Evolutionary conservation across 1,140 invertebrate species (phyloP).

Genomic region (Bicyclus anynana): DNA sequence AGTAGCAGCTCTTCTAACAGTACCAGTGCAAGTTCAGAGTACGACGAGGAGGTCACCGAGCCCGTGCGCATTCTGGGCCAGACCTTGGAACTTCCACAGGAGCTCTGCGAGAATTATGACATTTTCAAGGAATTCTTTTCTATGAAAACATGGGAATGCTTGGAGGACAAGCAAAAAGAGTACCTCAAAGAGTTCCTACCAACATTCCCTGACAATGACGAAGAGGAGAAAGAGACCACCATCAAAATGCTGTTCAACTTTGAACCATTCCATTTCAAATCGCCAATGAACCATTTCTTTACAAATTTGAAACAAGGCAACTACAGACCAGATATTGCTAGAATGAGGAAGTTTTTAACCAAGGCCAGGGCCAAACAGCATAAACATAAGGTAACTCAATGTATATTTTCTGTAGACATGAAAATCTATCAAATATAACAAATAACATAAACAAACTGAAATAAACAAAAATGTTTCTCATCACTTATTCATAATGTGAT

Average conservation of each 20-base stretch:
- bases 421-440: background rate
- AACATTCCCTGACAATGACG: constrained; percentile 82
- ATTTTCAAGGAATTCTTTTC: constrained; percentile 83
- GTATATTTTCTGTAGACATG: background rate
- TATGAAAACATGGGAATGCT: constrained; percentile 80
- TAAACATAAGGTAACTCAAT: constrained; percentile 55
- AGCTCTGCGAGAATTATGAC: constrained; percentile 79
- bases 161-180: constrained; percentile 80
- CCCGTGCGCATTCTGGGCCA: constrained; percentile 71
- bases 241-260: constrained; percentile 82
- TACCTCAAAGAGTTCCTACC: constrained; percentile 82
- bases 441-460: background rate
- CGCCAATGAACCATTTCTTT: constrained; percentile 83
- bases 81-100: constrained; percentile 79
- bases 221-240: constrained; percentile 82
- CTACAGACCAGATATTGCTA: constrained; percentile 80
- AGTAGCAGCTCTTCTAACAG: constrained; percentile 57
- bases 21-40: constrained; percentile 65
- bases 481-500: no score
- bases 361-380: constrained; percentile 69
- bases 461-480: no score
- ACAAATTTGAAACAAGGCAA: constrained; percentile 83
- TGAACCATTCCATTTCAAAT: constrained; percentile 84
- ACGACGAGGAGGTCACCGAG: constrained; percentile 77
- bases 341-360: constrained; percentile 73